Base-by-base conservation (phyloP, 1,140 invertebrate species). In the Drosophila sp. region DNA sequence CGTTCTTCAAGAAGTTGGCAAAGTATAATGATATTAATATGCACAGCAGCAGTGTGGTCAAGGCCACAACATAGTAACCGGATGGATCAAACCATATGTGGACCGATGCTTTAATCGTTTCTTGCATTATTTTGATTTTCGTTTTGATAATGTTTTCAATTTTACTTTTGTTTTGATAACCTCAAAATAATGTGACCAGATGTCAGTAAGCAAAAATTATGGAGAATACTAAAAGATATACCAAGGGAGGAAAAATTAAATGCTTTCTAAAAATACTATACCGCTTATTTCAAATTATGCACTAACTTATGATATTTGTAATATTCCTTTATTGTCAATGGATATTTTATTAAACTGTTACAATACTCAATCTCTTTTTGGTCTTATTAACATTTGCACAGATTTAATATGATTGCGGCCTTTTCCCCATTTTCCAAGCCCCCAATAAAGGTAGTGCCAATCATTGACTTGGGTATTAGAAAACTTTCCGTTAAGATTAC, bases 1-100 rank as follows among this genome's bases (percentile, higher is more conserved):
- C 89, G 53, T 84, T 82, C 79, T 84, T 91, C 58, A 90, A 81
- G 40, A 89, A 79, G 59, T 84, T 90, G 38, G 87, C 73, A 70
- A 78, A 90, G 40, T 91, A 91, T 1, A 91, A 59, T 0, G 90
- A 76, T 34, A 78, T 65, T 32, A 90, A 59, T 46, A 91, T 87
- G 36, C 90, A 90, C 5, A 91, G 27, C 6, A 91, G 51, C 2
- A 91, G 63, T 0, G 90, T 91, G 27, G 70, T 72, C n/a, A 90
- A 54, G 4, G 77, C 87, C 16, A 90, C 53, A 0, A 80, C 51
- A 58, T 81, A 91, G 51, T 87, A 67, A 7, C 75, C 82, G 1
- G 82, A 80, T 13, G 78, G 46, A 25, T 77, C 82, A 36, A 89
- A 75, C 48, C 76, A 86, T 8, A 86, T 56, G 6, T 71, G 48